A percentile compares a stretch with the other conserved stretches of the same genome.
phyloP scores from a whole-genome alignment of 2,797 vertebrate species.

The Crocidura indochinensis region DNA sequence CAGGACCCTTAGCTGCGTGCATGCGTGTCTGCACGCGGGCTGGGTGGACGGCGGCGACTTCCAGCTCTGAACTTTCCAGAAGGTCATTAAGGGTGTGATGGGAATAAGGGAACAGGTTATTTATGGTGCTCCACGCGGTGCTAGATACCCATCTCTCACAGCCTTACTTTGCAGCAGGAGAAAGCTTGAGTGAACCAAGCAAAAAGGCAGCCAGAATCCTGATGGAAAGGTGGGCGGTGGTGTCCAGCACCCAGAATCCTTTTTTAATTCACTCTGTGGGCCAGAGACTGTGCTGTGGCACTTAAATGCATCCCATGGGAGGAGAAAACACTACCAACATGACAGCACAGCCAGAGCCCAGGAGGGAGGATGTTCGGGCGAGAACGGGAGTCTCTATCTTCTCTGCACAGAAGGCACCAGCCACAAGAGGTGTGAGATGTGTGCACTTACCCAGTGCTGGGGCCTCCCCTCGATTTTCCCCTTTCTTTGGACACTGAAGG shows the following conservation, averaged over 20 bases:
- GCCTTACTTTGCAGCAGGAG: constrained; percentile 56
- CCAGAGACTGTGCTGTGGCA: neutral
- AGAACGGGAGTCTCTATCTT: neutral
- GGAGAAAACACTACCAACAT: constrained; percentile 3
- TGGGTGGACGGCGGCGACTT: neutral
- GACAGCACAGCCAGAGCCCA: neutral
- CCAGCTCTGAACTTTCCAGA: constrained; percentile 62
- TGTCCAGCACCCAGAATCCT: neutral
- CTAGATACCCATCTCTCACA: constrained; percentile 60
- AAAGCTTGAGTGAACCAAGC: constrained; percentile 48
- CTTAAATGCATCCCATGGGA: constrained; percentile 57
- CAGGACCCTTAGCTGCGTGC: constrained; percentile 65
- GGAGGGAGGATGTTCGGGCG: neutral
- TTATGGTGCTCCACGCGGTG: constrained; percentile 45
- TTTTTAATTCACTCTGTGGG: constrained; percentile 31
- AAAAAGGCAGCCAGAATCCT: neutral
- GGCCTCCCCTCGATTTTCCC: no score
- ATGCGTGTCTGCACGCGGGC: constrained; percentile 32
- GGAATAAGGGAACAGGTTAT: constrained; percentile 66
- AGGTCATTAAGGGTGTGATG: constrained; percentile 67
- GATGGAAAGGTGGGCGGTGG: neutral
- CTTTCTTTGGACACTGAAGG: no score
- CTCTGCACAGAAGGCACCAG: no score
- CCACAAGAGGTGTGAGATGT: no score
- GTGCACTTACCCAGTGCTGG: no score